Conservation (phyloP, 2,888 invertebrate species). For the Drosophila vallismaia region DNA sequence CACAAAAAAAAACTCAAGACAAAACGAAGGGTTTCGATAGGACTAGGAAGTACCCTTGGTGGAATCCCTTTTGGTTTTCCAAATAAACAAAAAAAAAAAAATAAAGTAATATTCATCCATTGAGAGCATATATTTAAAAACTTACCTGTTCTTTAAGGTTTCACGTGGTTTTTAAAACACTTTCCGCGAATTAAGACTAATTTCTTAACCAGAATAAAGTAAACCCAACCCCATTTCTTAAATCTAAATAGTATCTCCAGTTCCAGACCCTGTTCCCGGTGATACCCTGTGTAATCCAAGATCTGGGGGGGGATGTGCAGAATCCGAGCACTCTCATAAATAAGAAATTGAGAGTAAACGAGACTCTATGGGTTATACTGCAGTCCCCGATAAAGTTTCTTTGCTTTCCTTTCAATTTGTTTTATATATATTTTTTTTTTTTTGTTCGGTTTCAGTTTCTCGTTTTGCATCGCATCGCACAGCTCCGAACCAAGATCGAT, state of each 20-base stretch:
- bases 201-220: too few relatives aligned
- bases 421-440: neutral
- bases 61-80: neutral
- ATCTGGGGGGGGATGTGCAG: neutral
- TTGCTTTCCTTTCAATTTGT: constrained; percentile 10
- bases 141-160: too few relatives aligned
- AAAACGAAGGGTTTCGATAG: neutral
- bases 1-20: neutral
- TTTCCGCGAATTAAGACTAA: too few relatives aligned
- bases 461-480: constrained; percentile 21
- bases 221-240: too few relatives aligned
- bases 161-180: too few relatives aligned
- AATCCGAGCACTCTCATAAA: constrained; percentile 42
- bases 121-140: too few relatives aligned
- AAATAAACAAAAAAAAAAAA: neutral
- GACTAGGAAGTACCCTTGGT: neutral
- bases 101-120: too few relatives aligned
- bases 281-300: constrained; percentile 7
- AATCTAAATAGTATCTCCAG: too few relatives aligned
- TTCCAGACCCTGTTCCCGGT: too few relatives aligned
- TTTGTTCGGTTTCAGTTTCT: constrained; percentile 19
- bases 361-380: constrained; percentile 23
- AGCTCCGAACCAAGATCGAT: constrained; percentile 25
- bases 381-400: constrained; percentile 19
- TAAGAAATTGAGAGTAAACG: constrained; percentile 56